A percentile compares a stretch with the other conserved stretches of the same genome.
Conservation (phyloP, 2,113 vertebrate genomes). For the Centropristis striata region DNA sequence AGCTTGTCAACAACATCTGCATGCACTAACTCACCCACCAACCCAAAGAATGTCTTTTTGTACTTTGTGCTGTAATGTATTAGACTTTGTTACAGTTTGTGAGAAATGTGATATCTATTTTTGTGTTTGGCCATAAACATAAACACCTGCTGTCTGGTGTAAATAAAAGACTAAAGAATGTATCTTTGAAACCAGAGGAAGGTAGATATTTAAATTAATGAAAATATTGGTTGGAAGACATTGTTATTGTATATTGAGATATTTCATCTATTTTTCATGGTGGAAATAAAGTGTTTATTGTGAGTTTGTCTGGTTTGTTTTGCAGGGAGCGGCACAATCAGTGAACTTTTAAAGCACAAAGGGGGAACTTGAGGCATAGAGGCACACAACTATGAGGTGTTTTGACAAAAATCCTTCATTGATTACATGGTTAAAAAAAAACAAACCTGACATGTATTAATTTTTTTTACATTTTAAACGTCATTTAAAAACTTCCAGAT, state of each 20-base stretch:
- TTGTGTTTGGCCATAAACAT: slow-evolving; percentile 58
- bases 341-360: not conserved
- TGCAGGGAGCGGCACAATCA: not conserved
- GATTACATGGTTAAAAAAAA: not conserved
- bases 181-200: slow-evolving; percentile 61
- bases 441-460: no score
- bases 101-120: slow-evolving; percentile 58
- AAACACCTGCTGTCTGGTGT: slow-evolving; percentile 49
- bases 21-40: slow-evolving; percentile 27
- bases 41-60: slow-evolving; percentile 60
- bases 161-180: slow-evolving; percentile 41
- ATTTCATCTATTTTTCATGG: slow-evolving; percentile 82
- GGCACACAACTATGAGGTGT: not conserved
- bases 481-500: no score
- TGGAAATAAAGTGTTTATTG: slow-evolving; percentile 86
- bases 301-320: slow-evolving; percentile 47
- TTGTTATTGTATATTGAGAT: slow-evolving; percentile 64
- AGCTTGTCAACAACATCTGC: slow-evolving; percentile 47
- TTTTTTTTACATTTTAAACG: no score
- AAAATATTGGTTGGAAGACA: slow-evolving; percentile 30
- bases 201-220: slow-evolving; percentile 18
- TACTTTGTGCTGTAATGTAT: slow-evolving; percentile 67
- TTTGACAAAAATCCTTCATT: not conserved
- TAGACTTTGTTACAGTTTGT: slow-evolving; percentile 62
- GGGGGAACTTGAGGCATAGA: not conserved